Conservation (phyloP, 2,888 invertebrate species). For the Agrotis ipsilon region DNA sequence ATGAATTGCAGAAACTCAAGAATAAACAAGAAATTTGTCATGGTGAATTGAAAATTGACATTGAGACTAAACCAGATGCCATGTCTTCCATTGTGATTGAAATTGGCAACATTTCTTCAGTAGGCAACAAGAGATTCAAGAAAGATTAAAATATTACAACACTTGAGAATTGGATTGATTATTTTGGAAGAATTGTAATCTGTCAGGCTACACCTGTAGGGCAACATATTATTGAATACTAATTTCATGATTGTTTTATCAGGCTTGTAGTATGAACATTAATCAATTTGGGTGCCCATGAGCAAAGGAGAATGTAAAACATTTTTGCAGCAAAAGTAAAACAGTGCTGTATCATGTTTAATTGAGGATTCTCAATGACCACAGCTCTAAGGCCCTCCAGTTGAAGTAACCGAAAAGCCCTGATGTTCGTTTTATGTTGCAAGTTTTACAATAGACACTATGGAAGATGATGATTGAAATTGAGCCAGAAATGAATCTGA, state of each 20-base stretch:
- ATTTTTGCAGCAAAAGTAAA: background rate
- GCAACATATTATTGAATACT: slow-evolving; percentile 1
- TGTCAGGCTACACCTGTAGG: slow-evolving; percentile 5
- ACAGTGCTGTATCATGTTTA: background rate
- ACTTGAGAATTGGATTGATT: background rate
- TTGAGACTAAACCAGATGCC: slow-evolving; percentile 63
- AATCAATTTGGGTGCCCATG: background rate
- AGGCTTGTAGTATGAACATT: slow-evolving; percentile 9
- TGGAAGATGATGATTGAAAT: background rate
- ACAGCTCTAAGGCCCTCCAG: background rate
- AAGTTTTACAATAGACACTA: background rate
- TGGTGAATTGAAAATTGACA: slow-evolving; percentile 76
- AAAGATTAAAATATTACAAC: background rate
- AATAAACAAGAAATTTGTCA: slow-evolving; percentile 57
- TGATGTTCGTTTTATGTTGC: slow-evolving; percentile 3
- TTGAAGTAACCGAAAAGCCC: background rate
- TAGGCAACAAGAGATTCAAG: slow-evolving; percentile 12
- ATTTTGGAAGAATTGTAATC: background rate
- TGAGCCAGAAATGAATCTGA: background rate
- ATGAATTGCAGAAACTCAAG: slow-evolving; percentile 72
- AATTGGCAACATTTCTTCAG: slow-evolving; percentile 53
- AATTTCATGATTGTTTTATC: slow-evolving; percentile 4
- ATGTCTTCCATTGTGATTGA: slow-evolving; percentile 74
- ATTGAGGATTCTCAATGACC: background rate
- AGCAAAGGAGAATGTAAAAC: background rate